These are phyloP conservation scores for Caloenas nicobarica DNA, from an alignment of 2,113 vertebrate species.

Conservation along the genomic window DNA sequence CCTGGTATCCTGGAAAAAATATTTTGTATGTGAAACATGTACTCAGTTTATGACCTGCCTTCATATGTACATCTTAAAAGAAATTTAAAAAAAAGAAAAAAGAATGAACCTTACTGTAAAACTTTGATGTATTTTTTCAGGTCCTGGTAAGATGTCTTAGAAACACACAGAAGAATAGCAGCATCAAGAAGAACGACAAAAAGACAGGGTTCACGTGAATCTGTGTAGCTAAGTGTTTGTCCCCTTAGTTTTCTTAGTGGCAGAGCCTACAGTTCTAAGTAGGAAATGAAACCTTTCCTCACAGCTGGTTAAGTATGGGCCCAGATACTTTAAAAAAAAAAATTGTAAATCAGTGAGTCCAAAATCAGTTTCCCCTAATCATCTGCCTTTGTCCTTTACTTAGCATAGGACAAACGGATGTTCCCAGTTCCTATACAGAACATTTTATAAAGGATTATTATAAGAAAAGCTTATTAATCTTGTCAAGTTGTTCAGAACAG, in stretches of 20 bases:
- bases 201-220: background rate
- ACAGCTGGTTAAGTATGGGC: background rate
- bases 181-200: background rate
- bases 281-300: background rate
- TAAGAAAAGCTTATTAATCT: slow-evolving; percentile 43
- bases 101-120: background rate
- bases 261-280: background rate
- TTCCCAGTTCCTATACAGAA: background rate
- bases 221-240: background rate
- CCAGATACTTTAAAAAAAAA: background rate
- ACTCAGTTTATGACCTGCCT: background rate
- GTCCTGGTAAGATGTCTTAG: background rate
- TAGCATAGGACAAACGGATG: background rate
- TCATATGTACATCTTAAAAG: background rate
- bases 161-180: background rate
- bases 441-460: slow-evolving; percentile 12
- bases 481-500: slow-evolving; percentile 7
- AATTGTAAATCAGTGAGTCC: accelerated
- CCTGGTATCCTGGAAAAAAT: background rate
- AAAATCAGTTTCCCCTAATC: background rate
- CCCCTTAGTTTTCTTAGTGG: background rate
- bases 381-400: background rate
- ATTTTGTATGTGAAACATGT: background rate
- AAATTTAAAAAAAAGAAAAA: too few species aligned
- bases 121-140: background rate